phyloP scores from a whole-genome alignment of 2,113 vertebrate genomes.

The Dasyornis broadbenti region DNA sequence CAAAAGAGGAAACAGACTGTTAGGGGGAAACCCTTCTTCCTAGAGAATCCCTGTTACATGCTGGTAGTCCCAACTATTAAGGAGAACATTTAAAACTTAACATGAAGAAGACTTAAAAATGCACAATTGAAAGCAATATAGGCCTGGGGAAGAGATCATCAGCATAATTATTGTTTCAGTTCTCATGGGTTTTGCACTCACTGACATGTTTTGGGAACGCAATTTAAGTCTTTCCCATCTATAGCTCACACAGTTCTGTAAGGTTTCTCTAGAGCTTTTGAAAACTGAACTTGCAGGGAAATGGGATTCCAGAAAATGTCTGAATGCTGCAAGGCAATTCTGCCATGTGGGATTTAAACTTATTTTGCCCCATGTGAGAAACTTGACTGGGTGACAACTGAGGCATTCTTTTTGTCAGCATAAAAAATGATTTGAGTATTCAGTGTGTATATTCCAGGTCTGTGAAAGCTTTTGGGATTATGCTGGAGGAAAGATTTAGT shows the following conservation, averaged over 20 bases:
- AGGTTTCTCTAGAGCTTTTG: not conserved
- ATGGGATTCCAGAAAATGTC: not conserved
- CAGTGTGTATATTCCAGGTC: slow-evolving; percentile 39
- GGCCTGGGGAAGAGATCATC: not conserved
- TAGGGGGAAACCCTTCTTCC: not conserved
- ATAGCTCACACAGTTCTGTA: not conserved
- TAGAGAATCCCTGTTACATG: not conserved
- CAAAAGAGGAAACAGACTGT: not conserved
- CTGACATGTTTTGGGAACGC: not conserved
- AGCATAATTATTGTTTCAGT: not conserved
- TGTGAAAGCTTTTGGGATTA: slow-evolving; percentile 60
- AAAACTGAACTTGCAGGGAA: not conserved
- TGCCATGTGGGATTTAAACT: slow-evolving; percentile 16
- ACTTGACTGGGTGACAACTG: slow-evolving; percentile 38
- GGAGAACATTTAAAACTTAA: not conserved
- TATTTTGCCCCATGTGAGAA: not conserved
- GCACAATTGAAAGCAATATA: not conserved
- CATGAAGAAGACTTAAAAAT: not conserved
- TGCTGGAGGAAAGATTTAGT: slow-evolving; percentile 65
- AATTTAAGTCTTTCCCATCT: not conserved
- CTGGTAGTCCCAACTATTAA: not conserved
- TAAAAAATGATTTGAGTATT: slow-evolving; percentile 64
- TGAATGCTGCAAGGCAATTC: not conserved
- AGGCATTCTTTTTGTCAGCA: slow-evolving; percentile 46
- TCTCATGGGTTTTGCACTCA: not conserved